Base-by-base conservation (phyloP, 2,113 vertebrate species). In the Rhynchopsitta pachyrhyncha region DNA sequence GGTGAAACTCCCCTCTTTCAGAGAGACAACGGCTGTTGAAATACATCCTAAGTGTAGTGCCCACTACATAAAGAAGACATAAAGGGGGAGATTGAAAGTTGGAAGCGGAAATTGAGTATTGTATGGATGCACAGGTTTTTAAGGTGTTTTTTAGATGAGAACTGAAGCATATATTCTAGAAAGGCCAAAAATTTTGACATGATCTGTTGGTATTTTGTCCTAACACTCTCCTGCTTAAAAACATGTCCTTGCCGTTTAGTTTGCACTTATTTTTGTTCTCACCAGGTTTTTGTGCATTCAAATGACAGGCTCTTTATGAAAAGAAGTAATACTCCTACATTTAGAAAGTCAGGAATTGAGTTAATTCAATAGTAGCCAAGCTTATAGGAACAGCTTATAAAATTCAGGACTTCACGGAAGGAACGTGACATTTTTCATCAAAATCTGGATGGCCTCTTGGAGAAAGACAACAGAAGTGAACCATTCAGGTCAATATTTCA, bases 401-500 rank as follows among this genome's bases (percentile, higher is more conserved):
- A 92, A 79, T 31, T 93, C 81, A 87, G 53, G 68, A 85, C 73
- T 47, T 41, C 41, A 35, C 47, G 62, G 77, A 92, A 79, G 42
- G 49, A 92, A 91, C 15, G 44, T 62, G 31, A 24, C 62, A 84
- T 70, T 76, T 90, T 90, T 90, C 77, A 96, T 92, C 67, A 91
- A 89, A 76, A 82, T 69, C 44, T 82, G 57, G 42, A 89, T 18
- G 16, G 73, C 57, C 94, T 77, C 70, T 91, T 85, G 49, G 57
- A 93, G 81, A 87, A 94, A 89, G 74, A 95, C 91, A 96, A 95
- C 13, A 82, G 70, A 91, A 93, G 82, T 70, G 44, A 84, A 93
- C 46, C 1, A 0, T 79, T 91, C 86, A 82, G 74, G 84, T 87
- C 91, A 95, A 41, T 55, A 94, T 88, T 93, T 84, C 24, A 92